Conservation (phyloP, 1,140 invertebrate genomes). For the Neomicropteryx cornuta region DNA sequence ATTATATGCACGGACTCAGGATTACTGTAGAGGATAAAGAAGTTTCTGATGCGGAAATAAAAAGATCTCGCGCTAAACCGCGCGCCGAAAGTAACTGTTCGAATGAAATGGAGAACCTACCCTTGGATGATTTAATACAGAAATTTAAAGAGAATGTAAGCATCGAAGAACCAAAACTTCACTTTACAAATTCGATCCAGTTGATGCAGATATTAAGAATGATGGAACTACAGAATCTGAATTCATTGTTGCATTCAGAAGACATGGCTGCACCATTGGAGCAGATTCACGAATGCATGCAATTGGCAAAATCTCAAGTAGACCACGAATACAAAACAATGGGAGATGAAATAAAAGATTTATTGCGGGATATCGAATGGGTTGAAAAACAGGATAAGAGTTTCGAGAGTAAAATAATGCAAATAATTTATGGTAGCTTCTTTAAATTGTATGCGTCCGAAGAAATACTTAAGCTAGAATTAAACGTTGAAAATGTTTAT, state of each 20-base stretch:
- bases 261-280: conserved; percentile 41
- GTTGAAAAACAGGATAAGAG: conserved; percentile 29
- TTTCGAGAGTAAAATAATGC: conserved; percentile 32
- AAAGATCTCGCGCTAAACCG: too few species aligned
- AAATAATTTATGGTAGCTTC: conserved; percentile 34
- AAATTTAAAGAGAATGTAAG: too few species aligned
- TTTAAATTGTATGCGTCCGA: too few species aligned
- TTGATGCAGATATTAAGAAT: conserved; percentile 41
- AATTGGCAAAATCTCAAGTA: conserved; percentile 24
- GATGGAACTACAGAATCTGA: conserved; percentile 53
- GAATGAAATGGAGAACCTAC: too few species aligned
- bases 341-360: conserved; percentile 20
- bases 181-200: conserved; percentile 45
- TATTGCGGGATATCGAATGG: conserved; percentile 14
- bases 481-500: conserved; percentile 49
- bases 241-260: conserved; percentile 49
- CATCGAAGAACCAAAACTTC: conserved; percentile 41
- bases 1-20: too few species aligned
- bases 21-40: too few species aligned
- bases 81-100: too few species aligned
- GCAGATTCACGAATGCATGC: conserved; percentile 26
- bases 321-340: conserved; percentile 23
- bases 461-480: conserved; percentile 23
- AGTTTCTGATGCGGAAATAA: too few species aligned
- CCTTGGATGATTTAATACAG: too few species aligned